Base-by-base conservation (phyloP, 2,888 invertebrate species). In the Tenthredo livida region DNA sequence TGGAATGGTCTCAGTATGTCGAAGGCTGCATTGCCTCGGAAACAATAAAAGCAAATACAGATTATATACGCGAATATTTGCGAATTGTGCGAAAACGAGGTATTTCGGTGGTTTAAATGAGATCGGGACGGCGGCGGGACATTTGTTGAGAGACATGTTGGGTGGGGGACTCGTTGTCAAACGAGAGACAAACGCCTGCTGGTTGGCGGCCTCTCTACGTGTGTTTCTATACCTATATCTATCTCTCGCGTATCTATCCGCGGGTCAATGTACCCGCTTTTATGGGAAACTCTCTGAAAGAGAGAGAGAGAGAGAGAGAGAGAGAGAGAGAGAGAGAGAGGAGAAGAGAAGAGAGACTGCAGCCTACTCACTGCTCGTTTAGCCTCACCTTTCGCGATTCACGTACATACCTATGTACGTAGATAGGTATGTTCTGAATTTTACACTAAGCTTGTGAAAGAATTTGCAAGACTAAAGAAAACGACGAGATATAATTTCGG, bases 221-320 rank as follows among this genome's bases (percentile, higher is more conserved):
- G 21, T 25, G 21, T 10, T 37, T 37, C 58, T 80, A 37, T 80
- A 80, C 61, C 80, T 80, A 80, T 80, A 80, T 80, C 80, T 40
- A 61, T 25, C 80, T 80, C 80, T 80, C 80, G 80, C 80, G 80
- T 80, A 80, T 50, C 80, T 80, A 80, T 80, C 80, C 61, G 80
- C 80, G 80, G 80, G 80, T 80, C 80, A 80, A 80, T 61, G 80
- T 80, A 80, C 80, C 21, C 80, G 80, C 80, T 80, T 50, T 80
- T 80, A 80, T 80, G 80, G 80, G 80, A 61, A 80, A 80, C 61
- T 80, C 33, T 58, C 80, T 50, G 80, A 83, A 86, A 87, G 86
- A 85, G 86, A 85, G 84, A 85, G 61, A 85, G 67, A 84, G 54
- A 72, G 75, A 29, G 2, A n/a, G n/a, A 65, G 84, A 65, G 82